Conservation (phyloP, 2,797 vertebrate genomes). For the Tenualosa thibaudeaui region DNA sequence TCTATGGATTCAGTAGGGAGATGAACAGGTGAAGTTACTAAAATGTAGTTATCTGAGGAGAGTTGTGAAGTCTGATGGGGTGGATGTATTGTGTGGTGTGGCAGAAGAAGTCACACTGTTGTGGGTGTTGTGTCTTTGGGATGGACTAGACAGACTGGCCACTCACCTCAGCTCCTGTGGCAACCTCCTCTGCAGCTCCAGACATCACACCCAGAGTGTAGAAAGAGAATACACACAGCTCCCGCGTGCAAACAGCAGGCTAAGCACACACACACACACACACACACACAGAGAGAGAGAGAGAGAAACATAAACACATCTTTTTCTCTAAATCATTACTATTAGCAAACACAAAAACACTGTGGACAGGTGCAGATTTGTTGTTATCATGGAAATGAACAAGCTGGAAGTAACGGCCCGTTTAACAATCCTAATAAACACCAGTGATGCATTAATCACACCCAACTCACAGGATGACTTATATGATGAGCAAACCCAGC, state of each 20-base stretch:
- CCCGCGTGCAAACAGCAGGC: constrained; percentile 96
- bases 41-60: background rate
- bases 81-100: too few relatives aligned
- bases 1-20: background rate
- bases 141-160: background rate
- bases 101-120: too few relatives aligned
- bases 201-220: constrained; percentile 99
- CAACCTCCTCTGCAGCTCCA: constrained; percentile 95
- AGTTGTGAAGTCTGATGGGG: too few relatives aligned
- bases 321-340: background rate
- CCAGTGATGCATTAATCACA: background rate
- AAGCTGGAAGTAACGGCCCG: background rate
- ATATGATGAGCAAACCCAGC: too few relatives aligned
- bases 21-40: background rate
- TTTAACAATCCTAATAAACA: background rate
- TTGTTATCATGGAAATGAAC: background rate
- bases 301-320: background rate
- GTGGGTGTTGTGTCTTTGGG: background rate
- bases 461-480: too few relatives aligned
- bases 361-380: background rate
- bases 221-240: constrained; percentile 98
- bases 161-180: constrained; percentile 94
- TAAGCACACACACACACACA: constrained; percentile 54
- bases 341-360: background rate
- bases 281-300: background rate